Conservation (phyloP, 2,113 vertebrate genomes). For the Rhynchopsitta pachyrhyncha region DNA sequence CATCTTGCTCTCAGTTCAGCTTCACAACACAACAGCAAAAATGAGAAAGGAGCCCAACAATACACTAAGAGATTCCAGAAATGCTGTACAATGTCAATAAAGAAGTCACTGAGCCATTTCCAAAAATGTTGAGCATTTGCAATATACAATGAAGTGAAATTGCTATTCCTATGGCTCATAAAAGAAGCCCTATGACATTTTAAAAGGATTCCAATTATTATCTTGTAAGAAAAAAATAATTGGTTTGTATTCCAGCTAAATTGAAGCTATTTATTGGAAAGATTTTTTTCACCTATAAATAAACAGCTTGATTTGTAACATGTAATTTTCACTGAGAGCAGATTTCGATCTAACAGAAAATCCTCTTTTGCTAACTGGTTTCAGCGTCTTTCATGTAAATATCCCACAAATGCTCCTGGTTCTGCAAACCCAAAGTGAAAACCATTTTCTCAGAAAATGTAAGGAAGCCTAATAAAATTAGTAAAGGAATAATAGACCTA, state of each 20-base stretch:
- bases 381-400: background rate
- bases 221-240: background rate
- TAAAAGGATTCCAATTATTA: background rate
- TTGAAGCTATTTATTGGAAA: background rate
- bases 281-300: background rate
- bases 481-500: background rate
- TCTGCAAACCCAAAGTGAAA: background rate
- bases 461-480: background rate
- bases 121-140: background rate
- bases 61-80: constrained; percentile 6
- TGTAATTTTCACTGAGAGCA: background rate
- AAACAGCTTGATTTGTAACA: background rate
- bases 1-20: background rate
- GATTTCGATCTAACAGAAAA: background rate
- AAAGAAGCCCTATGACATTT: background rate
- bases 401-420: background rate
- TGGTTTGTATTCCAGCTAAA: background rate
- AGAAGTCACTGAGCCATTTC: background rate
- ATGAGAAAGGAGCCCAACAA: background rate
- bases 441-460: background rate
- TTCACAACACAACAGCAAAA: background rate
- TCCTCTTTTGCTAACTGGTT: background rate
- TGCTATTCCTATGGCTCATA: background rate
- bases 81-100: constrained; percentile 7
- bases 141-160: background rate